Conservation (phyloP, 2,797 vertebrate genomes). For the Xyrichtys novacula region DNA sequence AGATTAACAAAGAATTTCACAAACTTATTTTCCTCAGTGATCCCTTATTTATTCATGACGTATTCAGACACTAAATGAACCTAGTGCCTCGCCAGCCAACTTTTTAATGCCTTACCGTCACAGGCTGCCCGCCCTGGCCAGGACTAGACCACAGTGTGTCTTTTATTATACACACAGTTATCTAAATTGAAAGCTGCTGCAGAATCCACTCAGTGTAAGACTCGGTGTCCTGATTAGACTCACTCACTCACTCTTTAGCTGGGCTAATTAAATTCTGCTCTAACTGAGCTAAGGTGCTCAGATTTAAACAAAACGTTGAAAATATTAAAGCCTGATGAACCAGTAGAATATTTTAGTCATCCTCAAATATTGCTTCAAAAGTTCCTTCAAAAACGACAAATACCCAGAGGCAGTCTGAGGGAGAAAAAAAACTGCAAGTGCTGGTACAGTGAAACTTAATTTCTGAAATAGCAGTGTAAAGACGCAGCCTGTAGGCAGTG, state of each 20-base stretch:
- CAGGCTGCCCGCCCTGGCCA: not conserved
- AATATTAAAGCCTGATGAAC: not conserved
- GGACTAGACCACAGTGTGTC: not conserved
- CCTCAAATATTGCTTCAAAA: conserved; percentile 15
- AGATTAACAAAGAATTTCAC: not conserved
- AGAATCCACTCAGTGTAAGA: conserved; percentile 27
- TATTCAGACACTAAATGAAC: not conserved
- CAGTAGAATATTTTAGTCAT: conserved; percentile 4
- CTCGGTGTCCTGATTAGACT: conserved; percentile 38
- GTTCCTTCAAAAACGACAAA: conserved; percentile 5
- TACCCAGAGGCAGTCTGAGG: conserved; percentile 3
- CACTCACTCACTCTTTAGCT: conserved; percentile 23
- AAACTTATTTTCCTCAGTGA: not conserved
- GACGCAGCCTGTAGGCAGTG: conserved; percentile 28
- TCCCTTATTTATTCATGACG: not conserved
- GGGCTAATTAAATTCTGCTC: conserved; percentile 38
- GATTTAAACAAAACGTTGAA: conserved; percentile 13
- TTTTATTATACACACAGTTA: not conserved
- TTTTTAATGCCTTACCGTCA: not conserved
- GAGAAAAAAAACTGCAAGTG: not conserved
- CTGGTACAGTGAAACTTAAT: conserved; percentile 17
- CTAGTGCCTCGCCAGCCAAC: not conserved
- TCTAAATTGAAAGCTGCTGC: conserved; percentile 30
- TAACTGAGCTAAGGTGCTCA: conserved; percentile 13
- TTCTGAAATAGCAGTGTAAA: conserved; percentile 25